These are phyloP conservation scores for Phymatocera aterrima DNA, from an alignment of 2,888 invertebrate species.

Conservation along the genomic window DNA sequence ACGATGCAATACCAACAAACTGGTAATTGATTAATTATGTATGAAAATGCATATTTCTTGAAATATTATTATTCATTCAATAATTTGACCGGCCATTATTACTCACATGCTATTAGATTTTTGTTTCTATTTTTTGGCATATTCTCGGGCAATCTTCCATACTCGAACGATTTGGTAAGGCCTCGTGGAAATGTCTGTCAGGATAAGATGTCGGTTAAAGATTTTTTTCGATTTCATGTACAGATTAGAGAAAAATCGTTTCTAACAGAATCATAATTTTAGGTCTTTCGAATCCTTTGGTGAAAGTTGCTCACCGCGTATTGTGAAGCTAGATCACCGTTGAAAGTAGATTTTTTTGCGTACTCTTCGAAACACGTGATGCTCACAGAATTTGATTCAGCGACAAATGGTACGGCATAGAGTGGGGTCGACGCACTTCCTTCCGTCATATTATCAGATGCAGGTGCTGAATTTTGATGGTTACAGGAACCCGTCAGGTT, in stretches of 20 bases:
- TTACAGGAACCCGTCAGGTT: no score
- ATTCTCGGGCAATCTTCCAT: conserved; percentile 70
- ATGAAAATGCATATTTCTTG: no score
- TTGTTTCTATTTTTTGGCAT: conserved; percentile 75
- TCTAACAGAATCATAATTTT: no score
- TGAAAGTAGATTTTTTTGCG: conserved; percentile 67
- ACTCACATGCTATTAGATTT: conserved; percentile 75
- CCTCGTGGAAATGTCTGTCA: conserved; percentile 73
- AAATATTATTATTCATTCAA: no score
- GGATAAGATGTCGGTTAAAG: no score
- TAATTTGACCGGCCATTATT: not conserved
- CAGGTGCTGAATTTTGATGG: not conserved
- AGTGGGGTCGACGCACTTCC: not conserved
- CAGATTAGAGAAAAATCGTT: no score
- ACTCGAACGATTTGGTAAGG: conserved; percentile 70
- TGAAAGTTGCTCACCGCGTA: conserved; percentile 62
- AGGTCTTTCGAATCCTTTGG: not conserved
- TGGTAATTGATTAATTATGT: no score
- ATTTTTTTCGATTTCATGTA: no score
- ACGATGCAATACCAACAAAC: no score
- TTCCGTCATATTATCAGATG: not conserved
- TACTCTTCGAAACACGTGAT: conserved; percentile 71
- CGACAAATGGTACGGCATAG: not conserved
- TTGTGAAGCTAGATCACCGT: conserved; percentile 66
- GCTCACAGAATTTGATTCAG: conserved; percentile 48